These are phyloP conservation scores for Caenorhabditis sp. DNA, from an alignment of 2,888 invertebrate species.

Conservation along the genomic window DNA sequence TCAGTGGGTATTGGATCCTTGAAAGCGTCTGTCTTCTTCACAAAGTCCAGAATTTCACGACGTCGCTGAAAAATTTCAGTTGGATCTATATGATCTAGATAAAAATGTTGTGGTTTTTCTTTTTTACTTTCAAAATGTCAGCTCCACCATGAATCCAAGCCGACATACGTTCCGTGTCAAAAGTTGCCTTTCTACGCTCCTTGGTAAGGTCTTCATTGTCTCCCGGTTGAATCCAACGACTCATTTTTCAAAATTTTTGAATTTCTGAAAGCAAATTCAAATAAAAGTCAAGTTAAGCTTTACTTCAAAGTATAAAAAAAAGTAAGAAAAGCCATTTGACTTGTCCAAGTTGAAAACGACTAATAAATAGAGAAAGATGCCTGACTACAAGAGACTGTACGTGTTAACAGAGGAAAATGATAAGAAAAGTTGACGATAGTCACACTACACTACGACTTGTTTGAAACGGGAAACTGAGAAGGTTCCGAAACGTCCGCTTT, in stretches of 20 bases:
- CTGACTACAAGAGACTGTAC: conserved; percentile 45
- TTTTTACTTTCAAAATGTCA: conserved; percentile 70
- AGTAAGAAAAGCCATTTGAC: too few relatives aligned
- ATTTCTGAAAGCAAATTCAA: conserved; percentile 15
- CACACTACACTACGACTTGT: conserved; percentile 45
- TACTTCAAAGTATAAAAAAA: too few relatives aligned
- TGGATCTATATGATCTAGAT: too few relatives aligned
- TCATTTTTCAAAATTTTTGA: conserved; percentile 33
- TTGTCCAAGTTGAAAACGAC: conserved; percentile 26
- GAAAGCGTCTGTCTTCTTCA: conserved; percentile 81
- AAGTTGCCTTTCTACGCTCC: conserved; percentile 67
- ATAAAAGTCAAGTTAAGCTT: too few relatives aligned
- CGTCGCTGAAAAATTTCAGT: conserved; percentile 75
- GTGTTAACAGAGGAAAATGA: conserved; percentile 46
- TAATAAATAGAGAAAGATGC: conserved; percentile 42
- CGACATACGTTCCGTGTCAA: conserved; percentile 71
- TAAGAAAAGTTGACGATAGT: conserved; percentile 31
- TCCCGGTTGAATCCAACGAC: conserved; percentile 72
- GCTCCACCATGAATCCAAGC: conserved; percentile 77
- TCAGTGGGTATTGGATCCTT: conserved; percentile 80
- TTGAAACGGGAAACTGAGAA: conserved; percentile 7
- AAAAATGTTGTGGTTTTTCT: too few relatives aligned
- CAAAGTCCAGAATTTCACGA: conserved; percentile 79
- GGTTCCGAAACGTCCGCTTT: background rate
- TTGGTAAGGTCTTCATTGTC: conserved; percentile 79